Percentiles rank a stretch among this genome's conserved stretches.
These are phyloP conservation scores for Dasysyrphus tricinctus DNA, from an alignment of 2,888 invertebrate genomes.

Conservation along the genomic window DNA sequence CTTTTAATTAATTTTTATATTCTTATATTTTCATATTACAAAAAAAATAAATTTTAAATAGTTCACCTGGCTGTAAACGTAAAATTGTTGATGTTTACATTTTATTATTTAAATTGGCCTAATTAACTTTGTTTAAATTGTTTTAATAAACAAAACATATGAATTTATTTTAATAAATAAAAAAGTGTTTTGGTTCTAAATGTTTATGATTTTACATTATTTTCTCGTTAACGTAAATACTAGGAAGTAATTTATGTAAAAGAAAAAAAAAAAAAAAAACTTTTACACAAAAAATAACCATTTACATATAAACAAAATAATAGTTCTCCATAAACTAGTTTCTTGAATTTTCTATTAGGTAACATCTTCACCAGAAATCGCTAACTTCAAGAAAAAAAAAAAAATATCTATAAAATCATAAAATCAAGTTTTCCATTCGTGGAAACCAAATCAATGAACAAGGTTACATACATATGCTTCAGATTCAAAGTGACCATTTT, in stretches of 20 bases:
- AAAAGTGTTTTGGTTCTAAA: no score
- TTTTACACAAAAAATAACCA: no score
- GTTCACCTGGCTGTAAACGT: no score
- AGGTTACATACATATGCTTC: background rate
- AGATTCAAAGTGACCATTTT: background rate
- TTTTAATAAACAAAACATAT: no score
- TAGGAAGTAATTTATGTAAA: background rate
- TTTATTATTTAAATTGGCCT: no score
- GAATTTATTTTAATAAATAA: no score
- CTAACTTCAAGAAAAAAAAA: background rate
- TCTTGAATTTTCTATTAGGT: background rate
- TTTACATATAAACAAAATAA: background rate
- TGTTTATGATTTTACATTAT: no score
- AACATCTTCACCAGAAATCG: background rate
- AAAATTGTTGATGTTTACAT: no score
- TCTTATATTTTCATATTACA: no score
- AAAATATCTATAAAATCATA: slow-evolving; percentile 4
- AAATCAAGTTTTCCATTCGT: slow-evolving; percentile 39
- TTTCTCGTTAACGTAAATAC: background rate
- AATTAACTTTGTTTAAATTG: no score
- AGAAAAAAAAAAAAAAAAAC: background rate
- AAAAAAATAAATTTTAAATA: no score
- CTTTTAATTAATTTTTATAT: no score
- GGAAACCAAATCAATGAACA: slow-evolving; percentile 13
- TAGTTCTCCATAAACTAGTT: background rate